These are phyloP conservation scores for Nemotelus nigrinus DNA, from an alignment of 2,888 invertebrate genomes.

Conservation along the genomic window DNA sequence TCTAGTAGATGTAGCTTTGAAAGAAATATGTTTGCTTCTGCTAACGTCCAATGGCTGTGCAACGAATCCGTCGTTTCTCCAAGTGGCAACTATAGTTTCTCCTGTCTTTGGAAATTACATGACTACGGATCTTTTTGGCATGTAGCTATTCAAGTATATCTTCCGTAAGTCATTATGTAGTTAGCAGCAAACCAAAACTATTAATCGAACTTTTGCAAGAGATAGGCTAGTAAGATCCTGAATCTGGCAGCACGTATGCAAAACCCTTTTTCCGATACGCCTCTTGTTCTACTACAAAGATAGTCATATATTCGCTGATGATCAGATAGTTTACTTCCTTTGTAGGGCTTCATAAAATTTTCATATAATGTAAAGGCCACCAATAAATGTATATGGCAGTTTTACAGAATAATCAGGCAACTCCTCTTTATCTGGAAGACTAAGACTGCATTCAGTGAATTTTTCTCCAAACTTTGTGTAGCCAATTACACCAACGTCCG, in stretches of 20 bases:
- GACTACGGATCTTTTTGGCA: slow-evolving; percentile 1
- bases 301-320: no score
- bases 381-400: no score
- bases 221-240: no score
- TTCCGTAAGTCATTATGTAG: no score
- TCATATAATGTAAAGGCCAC: no score
- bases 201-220: no score
- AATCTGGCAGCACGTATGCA: no score
- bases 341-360: no score
- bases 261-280: no score
- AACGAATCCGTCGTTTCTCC: background rate
- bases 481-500: background rate
- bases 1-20: background rate
- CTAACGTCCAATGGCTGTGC: background rate
- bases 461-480: background rate
- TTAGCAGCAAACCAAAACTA: no score
- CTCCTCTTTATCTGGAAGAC: background rate
- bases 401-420: background rate
- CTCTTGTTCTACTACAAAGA: no score
- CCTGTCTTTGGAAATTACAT: background rate
- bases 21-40: background rate
- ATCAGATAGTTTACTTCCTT: no score
- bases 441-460: background rate
- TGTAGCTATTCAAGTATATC: background rate
- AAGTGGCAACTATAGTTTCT: background rate